Percentiles rank a stretch among this genome's conserved stretches.
phyloP scores from a whole-genome alignment of 2,888 invertebrate genomes.

The Troides helena region DNA sequence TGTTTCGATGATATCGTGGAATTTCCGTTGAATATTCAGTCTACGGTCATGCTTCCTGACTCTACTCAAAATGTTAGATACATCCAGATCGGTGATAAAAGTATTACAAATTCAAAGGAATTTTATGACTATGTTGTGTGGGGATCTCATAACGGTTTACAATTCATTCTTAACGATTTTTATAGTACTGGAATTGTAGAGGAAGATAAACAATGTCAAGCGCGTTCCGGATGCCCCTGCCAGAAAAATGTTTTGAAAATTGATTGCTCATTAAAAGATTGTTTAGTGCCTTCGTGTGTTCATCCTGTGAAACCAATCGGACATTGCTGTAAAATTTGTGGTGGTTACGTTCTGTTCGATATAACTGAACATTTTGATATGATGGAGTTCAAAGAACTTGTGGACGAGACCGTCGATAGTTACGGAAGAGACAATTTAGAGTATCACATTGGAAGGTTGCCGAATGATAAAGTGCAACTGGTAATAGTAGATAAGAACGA shows the following conservation, averaged over 20 bases:
- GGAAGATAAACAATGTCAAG: conserved; percentile 39
- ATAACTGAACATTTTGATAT: conserved; percentile 55
- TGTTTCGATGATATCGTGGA: conserved; percentile 68
- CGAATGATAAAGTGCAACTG: conserved; percentile 52
- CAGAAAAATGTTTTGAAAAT: conserved; percentile 49
- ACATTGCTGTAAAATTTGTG: conserved; percentile 69
- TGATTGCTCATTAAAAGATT: conserved; percentile 59
- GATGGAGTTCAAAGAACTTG: conserved; percentile 49
- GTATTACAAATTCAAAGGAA: background rate
- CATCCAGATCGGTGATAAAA: conserved; percentile 43
- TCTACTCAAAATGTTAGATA: conserved; percentile 45
- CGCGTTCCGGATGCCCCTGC: conserved; percentile 61
- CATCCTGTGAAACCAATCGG: conserved; percentile 62
- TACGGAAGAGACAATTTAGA: conserved; percentile 47
- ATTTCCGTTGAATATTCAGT: conserved; percentile 54
- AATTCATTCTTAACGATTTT: conserved; percentile 48
- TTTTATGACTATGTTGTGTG: conserved; percentile 34
- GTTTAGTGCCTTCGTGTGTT: conserved; percentile 54
- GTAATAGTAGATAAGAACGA: conserved; percentile 62
- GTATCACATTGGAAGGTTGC: conserved; percentile 56
- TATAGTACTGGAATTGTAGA: conserved; percentile 41
- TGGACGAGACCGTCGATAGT: conserved; percentile 44
- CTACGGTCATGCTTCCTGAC: conserved; percentile 53
- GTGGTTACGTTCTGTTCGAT: conserved; percentile 56
- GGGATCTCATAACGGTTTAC: conserved; percentile 39